Evolutionary conservation across 2,888 invertebrate genomes (phyloP).

Genomic region (Clitarchus hookeri): DNA sequence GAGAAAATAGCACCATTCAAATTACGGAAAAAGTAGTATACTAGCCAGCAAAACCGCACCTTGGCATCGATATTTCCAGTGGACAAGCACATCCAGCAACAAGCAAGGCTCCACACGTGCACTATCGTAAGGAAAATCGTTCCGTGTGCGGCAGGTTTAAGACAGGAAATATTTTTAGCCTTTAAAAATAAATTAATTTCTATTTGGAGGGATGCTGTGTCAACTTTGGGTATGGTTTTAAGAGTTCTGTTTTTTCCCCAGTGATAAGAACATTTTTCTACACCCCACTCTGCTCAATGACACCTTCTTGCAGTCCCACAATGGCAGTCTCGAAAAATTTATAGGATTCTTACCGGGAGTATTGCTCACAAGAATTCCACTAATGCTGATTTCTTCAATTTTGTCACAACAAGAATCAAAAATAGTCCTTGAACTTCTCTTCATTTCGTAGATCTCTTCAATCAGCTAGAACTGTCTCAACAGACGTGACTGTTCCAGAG

Average conservation of each 20-base stretch:
- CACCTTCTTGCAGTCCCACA: background rate
- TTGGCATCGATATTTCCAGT: too few relatives aligned
- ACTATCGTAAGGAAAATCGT: too few relatives aligned
- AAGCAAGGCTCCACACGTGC: too few relatives aligned
- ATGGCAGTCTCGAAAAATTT: background rate
- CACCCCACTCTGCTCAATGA: slow-evolving; percentile 10
- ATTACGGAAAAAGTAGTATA: too few relatives aligned
- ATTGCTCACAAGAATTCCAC: slow-evolving; percentile 21
- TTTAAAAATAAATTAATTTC: slow-evolving; percentile 17
- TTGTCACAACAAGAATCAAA: background rate
- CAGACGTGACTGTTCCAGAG: slow-evolving; percentile 26
- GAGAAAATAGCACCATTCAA: too few relatives aligned
- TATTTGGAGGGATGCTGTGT: background rate
- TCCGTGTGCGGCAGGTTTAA: too few relatives aligned
- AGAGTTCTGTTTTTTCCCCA: background rate
- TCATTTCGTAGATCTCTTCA: slow-evolving; percentile 18
- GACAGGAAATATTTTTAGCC: background rate
- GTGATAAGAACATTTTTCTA: slow-evolving; percentile 15
- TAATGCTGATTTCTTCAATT: background rate
- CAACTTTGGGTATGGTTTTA: background rate
- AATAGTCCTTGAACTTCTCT: slow-evolving; percentile 24
- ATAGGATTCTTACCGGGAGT: slow-evolving; percentile 16
- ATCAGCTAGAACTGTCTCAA: slow-evolving; percentile 22
- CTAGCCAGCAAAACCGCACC: too few relatives aligned
- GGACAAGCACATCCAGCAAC: too few relatives aligned